Conservation (phyloP, 2,113 vertebrate genomes). For the Apteryx mantelli region DNA sequence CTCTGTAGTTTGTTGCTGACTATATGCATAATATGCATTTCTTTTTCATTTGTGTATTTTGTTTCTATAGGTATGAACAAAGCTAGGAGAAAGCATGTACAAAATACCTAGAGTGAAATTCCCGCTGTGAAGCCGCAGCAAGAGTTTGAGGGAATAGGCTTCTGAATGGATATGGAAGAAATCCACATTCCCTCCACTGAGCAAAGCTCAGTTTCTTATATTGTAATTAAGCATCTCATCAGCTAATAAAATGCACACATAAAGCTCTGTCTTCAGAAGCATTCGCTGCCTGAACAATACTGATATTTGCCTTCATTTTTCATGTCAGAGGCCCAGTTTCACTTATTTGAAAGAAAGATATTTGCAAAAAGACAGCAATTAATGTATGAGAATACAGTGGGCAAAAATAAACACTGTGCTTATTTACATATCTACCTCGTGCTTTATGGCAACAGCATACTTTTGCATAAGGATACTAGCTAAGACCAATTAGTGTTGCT, state of each 20-base stretch:
- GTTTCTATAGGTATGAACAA: neutral
- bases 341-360: neutral
- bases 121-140: neutral
- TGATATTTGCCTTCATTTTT: neutral
- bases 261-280: neutral
- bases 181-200: neutral
- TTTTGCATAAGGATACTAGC: neutral
- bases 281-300: neutral
- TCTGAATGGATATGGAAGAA: neutral
- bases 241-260: neutral
- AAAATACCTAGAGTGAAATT: neutral
- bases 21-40: neutral
- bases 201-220: neutral
- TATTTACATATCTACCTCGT: neutral
- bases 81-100: neutral
- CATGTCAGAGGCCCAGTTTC: neutral
- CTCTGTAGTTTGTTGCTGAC: neutral
- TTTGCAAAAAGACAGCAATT: neutral
- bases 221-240: neutral
- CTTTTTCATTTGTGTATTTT: neutral
- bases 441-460: neutral
- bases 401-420: neutral
- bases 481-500: neutral
- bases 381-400: neutral
- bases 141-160: neutral